A percentile compares a stretch with the other conserved stretches of the same genome.
These are phyloP conservation scores for Gambelia wislizenii DNA, from an alignment of 2,797 vertebrate species.

Conservation along the genomic window DNA sequence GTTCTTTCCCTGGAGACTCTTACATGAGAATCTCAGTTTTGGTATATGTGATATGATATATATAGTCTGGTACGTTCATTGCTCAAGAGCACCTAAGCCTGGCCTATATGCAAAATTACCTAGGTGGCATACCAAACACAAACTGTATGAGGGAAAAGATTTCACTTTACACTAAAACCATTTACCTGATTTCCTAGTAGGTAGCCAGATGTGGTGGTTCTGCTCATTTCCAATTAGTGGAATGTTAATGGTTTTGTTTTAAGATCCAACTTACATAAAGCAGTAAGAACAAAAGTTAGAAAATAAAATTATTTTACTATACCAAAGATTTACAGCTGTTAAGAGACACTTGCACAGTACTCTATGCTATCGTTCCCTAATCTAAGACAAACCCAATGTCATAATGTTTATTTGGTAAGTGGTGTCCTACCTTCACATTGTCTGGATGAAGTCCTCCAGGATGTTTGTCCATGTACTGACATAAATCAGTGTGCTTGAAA, in stretches of 20 bases:
- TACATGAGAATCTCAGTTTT: background rate
- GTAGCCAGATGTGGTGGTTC: conserved; percentile 20
- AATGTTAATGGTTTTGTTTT: background rate
- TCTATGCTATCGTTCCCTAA: background rate
- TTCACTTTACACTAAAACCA: conserved; percentile 43
- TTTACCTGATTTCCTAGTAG: conserved; percentile 50
- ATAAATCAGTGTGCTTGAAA: conserved; percentile 95
- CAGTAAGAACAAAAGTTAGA: background rate
- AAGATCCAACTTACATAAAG: background rate
- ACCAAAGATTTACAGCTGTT: background rate
- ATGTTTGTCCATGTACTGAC: conserved; percentile 98
- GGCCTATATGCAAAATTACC: conserved; percentile 32
- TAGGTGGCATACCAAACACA: background rate
- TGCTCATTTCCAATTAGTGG: conserved; percentile 48
- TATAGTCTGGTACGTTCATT: background rate
- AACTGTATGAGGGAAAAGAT: conserved; percentile 20
- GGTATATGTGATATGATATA: background rate
- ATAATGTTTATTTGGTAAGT: conserved; percentile 21
- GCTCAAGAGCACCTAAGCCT: conserved; percentile 31
- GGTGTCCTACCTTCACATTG: conserved; percentile 92
- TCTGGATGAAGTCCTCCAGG: conserved; percentile 95
- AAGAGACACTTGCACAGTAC: background rate
- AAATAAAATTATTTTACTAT: background rate
- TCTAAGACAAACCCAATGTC: conserved; percentile 39
- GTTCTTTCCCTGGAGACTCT: background rate